Base-by-base conservation (phyloP, 2,797 vertebrate genomes). In the Acrossocheilus wenchowensis region DNA sequence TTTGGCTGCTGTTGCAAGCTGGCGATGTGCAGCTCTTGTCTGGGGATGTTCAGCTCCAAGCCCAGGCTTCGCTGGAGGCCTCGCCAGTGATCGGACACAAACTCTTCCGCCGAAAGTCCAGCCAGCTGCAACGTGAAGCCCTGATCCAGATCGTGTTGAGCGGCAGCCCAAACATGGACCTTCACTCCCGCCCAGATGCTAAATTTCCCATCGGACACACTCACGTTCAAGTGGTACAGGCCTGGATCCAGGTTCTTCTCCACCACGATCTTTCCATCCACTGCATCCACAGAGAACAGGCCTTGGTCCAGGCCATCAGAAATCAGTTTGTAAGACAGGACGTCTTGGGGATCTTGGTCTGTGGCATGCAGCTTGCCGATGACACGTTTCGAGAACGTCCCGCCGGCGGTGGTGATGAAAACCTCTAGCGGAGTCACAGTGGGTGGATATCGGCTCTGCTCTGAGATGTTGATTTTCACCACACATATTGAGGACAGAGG, bases 281-380 rank as follows among this genome's bases (percentile, higher is more conserved):
- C 39, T 0, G 81, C 2, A 2, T 97, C 97, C 0, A 99, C 94
- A 0, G 97, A 97, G 93, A 99, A 99, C 0, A 87, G 90, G 1
- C 90, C 90, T 10, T 89, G 91, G 0, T 82, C 83, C 0, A 92
- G 92, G 54, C 68, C 89, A 36, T 96, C 93, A 1, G 94, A 95
- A 4, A 93, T 91, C 91, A 98, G 90, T n/a, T 89, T 93, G 91
- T 97, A 99, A 81, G 92, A 89, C 75, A 99, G 92, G 0, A 94
- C 93, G 66, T 99, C 98, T 2, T 97, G 97, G 4, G 94, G 96
- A 90, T 99, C 98, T 90, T 96, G 95, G 92, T 99, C 98, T 0
- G 97, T 97, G 78, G 98, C 97, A 0, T 99, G 98, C 68, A 99
- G 96, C 87, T 96, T 96, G 36, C 98, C 97, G 12, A 99, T 93